A percentile compares a stretch with the other conserved stretches of the same genome.
These are phyloP conservation scores for Lytechinus variegatus DNA, from an alignment of 35 echinoderm and acorn worm species.

Conservation along the genomic window DNA sequence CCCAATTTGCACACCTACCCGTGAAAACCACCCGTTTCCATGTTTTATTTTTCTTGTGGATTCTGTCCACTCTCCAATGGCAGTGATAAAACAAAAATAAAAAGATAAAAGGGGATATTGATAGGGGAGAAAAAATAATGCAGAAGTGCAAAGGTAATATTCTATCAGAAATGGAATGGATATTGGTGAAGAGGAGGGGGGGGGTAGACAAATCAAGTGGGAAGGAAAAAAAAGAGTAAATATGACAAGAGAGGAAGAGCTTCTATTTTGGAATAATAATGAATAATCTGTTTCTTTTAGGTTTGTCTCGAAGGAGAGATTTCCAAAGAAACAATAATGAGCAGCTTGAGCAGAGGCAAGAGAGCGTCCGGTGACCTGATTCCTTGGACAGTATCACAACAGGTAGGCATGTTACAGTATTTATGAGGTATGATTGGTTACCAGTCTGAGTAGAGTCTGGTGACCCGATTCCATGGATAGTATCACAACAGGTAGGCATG, in stretches of 20 bases:
- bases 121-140: no score
- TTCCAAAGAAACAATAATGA: conserved; percentile 92
- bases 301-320: conserved; percentile 98
- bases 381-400: conserved; percentile 97
- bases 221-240: not conserved
- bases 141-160: no score
- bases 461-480: conserved; percentile 93
- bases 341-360: conserved; percentile 86
- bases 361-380: conserved; percentile 96
- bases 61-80: no score
- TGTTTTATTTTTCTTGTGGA: no score
- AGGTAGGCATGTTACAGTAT: conserved; percentile 57
- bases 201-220: not conserved
- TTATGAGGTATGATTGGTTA: not conserved
- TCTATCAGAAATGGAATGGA: no score
- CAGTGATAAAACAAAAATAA: no score
- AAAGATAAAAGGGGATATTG: no score
- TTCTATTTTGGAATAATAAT: not conserved
- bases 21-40: no score
- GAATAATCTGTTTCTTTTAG: conserved; percentile 36
- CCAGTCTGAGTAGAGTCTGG: conserved; percentile 25
- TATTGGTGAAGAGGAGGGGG: no score
- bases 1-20: no score
- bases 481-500: conserved; percentile 89
- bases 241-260: not conserved